These are phyloP conservation scores for Tuta absoluta DNA, from an alignment of 2,888 invertebrate species.

Conservation along the genomic window DNA sequence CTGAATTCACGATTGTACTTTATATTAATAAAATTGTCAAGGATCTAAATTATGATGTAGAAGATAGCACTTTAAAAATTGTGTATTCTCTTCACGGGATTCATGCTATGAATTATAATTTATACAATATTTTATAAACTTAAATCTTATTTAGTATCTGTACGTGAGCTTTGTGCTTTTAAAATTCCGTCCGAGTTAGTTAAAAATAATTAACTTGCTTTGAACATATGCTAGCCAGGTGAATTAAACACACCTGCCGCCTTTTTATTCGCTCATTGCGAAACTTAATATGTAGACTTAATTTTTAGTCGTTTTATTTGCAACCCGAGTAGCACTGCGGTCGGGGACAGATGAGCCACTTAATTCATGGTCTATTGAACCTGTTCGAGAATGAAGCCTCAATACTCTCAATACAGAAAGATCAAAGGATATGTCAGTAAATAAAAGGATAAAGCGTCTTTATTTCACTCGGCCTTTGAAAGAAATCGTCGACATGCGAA, in stretches of 20 bases:
- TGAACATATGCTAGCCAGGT: conserved; percentile 74
- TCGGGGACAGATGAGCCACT: conserved; percentile 67
- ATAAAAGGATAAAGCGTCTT: conserved; percentile 40
- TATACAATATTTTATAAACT: conserved; percentile 23
- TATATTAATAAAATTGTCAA: conserved; percentile 8
- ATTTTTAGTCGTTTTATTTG: conserved; percentile 60
- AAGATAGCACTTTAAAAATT: conserved; percentile 16
- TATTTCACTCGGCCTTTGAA: conserved; percentile 32
- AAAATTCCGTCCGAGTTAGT: conserved; percentile 28
- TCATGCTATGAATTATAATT: conserved; percentile 28
- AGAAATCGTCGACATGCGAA: conserved; percentile 8
- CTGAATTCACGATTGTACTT: neutral
- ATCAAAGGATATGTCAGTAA: conserved; percentile 44
- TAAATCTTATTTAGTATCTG: conserved; percentile 29
- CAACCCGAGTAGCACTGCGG: conserved; percentile 66
- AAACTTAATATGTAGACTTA: conserved; percentile 73
- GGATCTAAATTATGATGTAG: neutral
- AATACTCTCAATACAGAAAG: conserved; percentile 41
- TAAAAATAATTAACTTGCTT: conserved; percentile 62
- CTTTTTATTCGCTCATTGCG: conserved; percentile 60
- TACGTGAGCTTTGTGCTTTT: conserved; percentile 37
- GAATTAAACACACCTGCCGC: conserved; percentile 67
- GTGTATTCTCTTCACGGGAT: conserved; percentile 20
- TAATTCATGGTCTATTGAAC: conserved; percentile 69
- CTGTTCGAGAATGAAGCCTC: conserved; percentile 45